Base-by-base conservation (phyloP, 1,140 invertebrate genomes). In the Araneus ventricosus region DNA sequence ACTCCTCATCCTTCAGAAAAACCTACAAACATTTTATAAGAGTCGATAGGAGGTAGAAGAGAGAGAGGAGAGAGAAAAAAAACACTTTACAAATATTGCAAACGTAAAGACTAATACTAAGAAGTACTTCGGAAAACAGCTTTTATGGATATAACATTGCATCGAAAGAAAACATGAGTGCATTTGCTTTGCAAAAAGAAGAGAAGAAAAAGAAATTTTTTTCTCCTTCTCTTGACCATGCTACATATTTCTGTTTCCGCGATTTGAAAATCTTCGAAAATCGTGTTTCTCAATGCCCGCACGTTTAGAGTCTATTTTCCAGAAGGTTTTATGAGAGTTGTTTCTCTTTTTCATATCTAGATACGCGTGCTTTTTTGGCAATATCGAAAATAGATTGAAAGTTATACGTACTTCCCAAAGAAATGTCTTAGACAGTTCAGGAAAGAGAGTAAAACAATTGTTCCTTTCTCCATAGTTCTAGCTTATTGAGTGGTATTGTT, bases 131-230 rank as follows among this genome's bases (percentile, higher is more conserved):
- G n/a, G 88, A 75, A 90, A 90, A 90, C 88, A 90, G 70, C 75
- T 90, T 90, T 90, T 90, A 90, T 90, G 52, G 88, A 90, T 90
- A 90, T 90, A 75, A 90, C 88, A 88, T 88, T 24, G 86, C 86
- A 41, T 63, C 24, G 52, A 45, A 39, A 67, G 30, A 86, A 57
- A 86, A 70, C 30, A 70, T 39, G 86, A 88, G 59, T 39, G 34
- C 45, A 57, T 86, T 86, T 86, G 52, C 84, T 61, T 86, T 86
- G 34, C 14, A 86, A 4, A 59, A 14, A 86, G 4, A 84, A 10
- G 5, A 24, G 20, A 30, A 59, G 30, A 45, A 86, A 86, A 61
- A 22, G n/a, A n/a, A 5, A 34, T 75, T 37, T 75, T 75, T 34
- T 20, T 17, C 7, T 17, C 30, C 8, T 41, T 90, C 61, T 59